A percentile compares a stretch with the other conserved stretches of the same genome.
phyloP scores from a whole-genome alignment of 2,113 vertebrate species.

The Plectropomus leopardus region DNA sequence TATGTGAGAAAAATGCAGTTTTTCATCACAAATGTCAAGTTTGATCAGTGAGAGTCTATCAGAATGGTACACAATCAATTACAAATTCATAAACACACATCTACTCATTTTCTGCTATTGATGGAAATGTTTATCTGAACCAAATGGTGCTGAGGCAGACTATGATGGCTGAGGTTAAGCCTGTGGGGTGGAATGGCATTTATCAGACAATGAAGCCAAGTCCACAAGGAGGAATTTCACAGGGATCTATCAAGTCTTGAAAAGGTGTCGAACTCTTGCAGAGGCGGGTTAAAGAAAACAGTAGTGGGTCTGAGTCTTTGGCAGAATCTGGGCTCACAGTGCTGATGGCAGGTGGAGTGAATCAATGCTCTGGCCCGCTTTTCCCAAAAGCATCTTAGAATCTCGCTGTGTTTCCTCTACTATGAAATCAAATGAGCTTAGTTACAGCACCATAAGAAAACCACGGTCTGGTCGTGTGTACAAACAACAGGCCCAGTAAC shows the following conservation, averaged over 20 bases:
- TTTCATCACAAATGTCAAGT: slow-evolving; percentile 34
- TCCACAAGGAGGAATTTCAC: slow-evolving; percentile 65
- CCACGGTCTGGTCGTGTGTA: not conserved
- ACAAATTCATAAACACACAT: slow-evolving; percentile 50
- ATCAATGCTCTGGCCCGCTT: slow-evolving; percentile 48
- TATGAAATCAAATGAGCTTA: slow-evolving; percentile 30
- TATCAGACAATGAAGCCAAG: slow-evolving; percentile 64
- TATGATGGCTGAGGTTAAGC: slow-evolving; percentile 28
- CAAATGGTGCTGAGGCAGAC: slow-evolving; percentile 45
- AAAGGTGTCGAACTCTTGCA: slow-evolving; percentile 42
- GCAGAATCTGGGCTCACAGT: slow-evolving; percentile 54
- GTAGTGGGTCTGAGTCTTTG: slow-evolving; percentile 57
- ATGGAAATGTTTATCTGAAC: slow-evolving; percentile 45
- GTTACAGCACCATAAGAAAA: slow-evolving; percentile 21
- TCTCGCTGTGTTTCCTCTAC: slow-evolving; percentile 9
- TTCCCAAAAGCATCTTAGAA: slow-evolving; percentile 36
- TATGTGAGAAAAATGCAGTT: slow-evolving; percentile 15
- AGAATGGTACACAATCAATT: slow-evolving; percentile 50
- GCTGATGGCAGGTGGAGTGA: slow-evolving; percentile 61
- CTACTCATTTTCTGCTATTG: slow-evolving; percentile 33
- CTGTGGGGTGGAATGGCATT: slow-evolving; percentile 42
- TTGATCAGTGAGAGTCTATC: slow-evolving; percentile 26
- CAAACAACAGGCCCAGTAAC: slow-evolving; percentile 25
- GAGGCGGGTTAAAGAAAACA: slow-evolving; percentile 67
- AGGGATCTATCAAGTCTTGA: slow-evolving; percentile 59